Conservation (phyloP, 2,888 invertebrate species). For the Drosophila pegasa region DNA sequence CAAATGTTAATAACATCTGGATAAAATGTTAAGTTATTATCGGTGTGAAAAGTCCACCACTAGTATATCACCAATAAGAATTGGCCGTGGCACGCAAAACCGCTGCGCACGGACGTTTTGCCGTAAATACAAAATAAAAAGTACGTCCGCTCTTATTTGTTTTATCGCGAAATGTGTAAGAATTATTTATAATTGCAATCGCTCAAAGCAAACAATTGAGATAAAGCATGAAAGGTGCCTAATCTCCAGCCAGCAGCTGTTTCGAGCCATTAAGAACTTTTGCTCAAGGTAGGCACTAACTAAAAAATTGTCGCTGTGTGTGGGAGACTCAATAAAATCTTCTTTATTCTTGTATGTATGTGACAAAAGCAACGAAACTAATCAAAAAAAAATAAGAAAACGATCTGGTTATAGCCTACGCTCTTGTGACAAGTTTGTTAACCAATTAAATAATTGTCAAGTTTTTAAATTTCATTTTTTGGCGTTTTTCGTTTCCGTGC, state of each 20-base stretch:
- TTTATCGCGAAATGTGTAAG: slow-evolving; percentile 63
- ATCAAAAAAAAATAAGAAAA: slow-evolving; percentile 8
- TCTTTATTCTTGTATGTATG: slow-evolving; percentile 57
- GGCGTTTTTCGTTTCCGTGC: slow-evolving; percentile 32
- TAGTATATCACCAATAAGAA: slow-evolving; percentile 40
- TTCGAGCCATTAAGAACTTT: slow-evolving; percentile 46
- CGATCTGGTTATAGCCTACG: slow-evolving; percentile 38
- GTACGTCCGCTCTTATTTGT: slow-evolving; percentile 50
- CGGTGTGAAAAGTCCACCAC: slow-evolving; percentile 23
- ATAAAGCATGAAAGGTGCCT: slow-evolving; percentile 61
- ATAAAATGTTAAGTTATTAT: slow-evolving; percentile 14
- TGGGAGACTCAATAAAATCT: slow-evolving; percentile 73
- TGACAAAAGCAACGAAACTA: slow-evolving; percentile 58
- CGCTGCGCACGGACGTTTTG: slow-evolving; percentile 34
- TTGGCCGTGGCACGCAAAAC: slow-evolving; percentile 31
- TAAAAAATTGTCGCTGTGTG: slow-evolving; percentile 60
- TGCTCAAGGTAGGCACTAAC: slow-evolving; percentile 60
- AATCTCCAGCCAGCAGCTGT: slow-evolving; percentile 37
- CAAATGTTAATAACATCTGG: slow-evolving; percentile 19
- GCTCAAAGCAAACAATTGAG: slow-evolving; percentile 56
- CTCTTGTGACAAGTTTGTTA: slow-evolving; percentile 29
- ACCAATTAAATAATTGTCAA: slow-evolving; percentile 27
- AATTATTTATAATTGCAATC: slow-evolving; percentile 50
- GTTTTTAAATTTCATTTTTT: slow-evolving; percentile 18
- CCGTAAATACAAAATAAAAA: slow-evolving; percentile 8